These are phyloP conservation scores for Sinocyclocheilus anshuiensis DNA, from an alignment of 2,113 vertebrate species.

Conservation along the genomic window DNA sequence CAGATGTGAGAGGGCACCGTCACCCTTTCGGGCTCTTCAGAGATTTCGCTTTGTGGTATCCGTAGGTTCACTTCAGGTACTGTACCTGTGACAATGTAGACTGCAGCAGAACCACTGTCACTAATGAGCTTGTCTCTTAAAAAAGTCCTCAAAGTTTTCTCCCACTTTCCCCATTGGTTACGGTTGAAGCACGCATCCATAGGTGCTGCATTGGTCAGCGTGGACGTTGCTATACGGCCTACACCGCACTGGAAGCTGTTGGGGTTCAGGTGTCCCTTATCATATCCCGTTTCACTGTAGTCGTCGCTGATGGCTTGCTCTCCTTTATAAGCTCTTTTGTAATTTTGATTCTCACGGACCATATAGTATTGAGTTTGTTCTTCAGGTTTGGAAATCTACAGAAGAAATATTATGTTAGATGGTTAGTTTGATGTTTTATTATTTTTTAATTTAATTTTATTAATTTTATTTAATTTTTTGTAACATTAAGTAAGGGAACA, in stretches of 20 bases:
- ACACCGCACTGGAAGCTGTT: slow-evolving; percentile 22
- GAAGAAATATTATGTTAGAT: neutral
- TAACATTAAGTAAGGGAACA: too few relatives aligned
- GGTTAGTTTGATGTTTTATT: neutral
- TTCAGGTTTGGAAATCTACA: neutral
- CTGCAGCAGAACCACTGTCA: neutral
- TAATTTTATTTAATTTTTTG: too few relatives aligned
- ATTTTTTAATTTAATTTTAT: too few relatives aligned
- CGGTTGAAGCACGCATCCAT: slow-evolving; percentile 41
- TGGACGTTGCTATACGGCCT: slow-evolving; percentile 38
- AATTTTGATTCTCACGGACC: neutral
- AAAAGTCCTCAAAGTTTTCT: neutral
- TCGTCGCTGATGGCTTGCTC: slow-evolving; percentile 37
- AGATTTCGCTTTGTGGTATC: neutral
- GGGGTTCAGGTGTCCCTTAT: slow-evolving; percentile 28
- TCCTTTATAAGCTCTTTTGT: accelerated
- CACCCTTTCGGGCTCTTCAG: neutral
- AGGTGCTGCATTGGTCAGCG: slow-evolving; percentile 13
- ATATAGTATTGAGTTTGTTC: neutral
- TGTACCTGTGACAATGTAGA: slow-evolving; percentile 34
- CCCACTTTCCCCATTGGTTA: slow-evolving; percentile 1
- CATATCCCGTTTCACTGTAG: slow-evolving; percentile 30
- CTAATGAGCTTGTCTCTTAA: neutral
- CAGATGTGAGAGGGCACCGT: slow-evolving; percentile 51
- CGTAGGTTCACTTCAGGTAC: neutral